Conservation (phyloP, 37 sponge, comb jelly and placozoan genomes). For the Ephydatia muelleri region DNA sequence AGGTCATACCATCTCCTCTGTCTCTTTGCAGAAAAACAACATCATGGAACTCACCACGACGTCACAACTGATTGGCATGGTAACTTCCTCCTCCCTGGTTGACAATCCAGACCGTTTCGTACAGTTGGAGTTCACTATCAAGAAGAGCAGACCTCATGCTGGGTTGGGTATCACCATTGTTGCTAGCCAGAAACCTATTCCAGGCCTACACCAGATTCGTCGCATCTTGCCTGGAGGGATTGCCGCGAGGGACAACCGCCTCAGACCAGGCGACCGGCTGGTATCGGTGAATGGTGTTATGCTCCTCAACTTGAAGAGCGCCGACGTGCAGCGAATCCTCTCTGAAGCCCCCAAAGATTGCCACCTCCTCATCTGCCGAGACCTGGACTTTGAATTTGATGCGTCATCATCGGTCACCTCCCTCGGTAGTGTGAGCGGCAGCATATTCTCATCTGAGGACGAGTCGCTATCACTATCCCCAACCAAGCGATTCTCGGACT, state of each 20-base stretch:
- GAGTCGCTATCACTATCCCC: background rate
- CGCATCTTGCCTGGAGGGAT: constrained; percentile 61
- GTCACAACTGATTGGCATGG: background rate
- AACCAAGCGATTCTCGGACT: constrained; percentile 6
- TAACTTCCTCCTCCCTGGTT: background rate
- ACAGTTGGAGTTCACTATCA: constrained; percentile 28
- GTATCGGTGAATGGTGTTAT: constrained; percentile 53
- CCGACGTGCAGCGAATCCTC: constrained; percentile 53
- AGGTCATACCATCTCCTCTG: background rate
- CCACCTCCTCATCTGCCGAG: constrained; percentile 51
- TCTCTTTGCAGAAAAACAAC: background rate
- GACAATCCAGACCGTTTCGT: constrained; percentile 21
- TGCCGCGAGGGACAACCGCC: constrained; percentile 53
- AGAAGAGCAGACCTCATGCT: constrained; percentile 40
- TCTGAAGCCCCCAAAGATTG: constrained; percentile 48
- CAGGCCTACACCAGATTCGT: constrained; percentile 47
- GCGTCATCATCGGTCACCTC: constrained; percentile 46
- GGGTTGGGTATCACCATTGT: constrained; percentile 72
- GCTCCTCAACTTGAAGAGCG: constrained; percentile 42
- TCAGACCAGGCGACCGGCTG: constrained; percentile 67
- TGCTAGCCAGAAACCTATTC: constrained; percentile 15
- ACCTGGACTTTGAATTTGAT: constrained; percentile 36
- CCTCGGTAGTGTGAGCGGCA: constrained; percentile 34
- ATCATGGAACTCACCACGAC: background rate
- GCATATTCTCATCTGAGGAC: constrained; percentile 39